These are phyloP conservation scores for Mesocricetus auratus DNA, from an alignment of 2,113 vertebrate genomes.

Conservation along the genomic window DNA sequence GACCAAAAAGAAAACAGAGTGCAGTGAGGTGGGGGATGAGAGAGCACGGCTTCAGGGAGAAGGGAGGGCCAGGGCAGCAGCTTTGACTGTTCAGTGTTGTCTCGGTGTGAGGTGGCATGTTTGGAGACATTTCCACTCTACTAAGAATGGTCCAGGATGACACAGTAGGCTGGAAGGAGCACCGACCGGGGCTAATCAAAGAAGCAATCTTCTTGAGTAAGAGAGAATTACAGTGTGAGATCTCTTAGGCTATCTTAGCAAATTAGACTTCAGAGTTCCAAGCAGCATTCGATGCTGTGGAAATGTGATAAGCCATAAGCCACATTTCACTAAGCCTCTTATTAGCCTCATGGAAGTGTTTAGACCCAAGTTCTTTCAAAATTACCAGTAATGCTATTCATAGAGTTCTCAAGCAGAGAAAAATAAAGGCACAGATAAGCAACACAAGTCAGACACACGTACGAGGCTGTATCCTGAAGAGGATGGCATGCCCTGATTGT, in stretches of 20 bases:
- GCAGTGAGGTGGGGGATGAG: background rate
- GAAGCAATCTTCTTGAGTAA: background rate
- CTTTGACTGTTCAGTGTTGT: background rate
- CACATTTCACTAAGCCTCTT: background rate
- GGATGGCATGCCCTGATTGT: accelerated
- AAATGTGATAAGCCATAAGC: conserved; percentile 4
- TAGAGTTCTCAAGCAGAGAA: background rate
- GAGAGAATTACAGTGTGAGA: background rate
- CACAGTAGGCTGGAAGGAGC: background rate
- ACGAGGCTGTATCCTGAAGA: background rate
- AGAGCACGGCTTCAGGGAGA: background rate
- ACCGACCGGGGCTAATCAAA: background rate
- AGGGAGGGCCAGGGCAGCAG: background rate
- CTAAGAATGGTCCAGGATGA: background rate
- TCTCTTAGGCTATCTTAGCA: background rate
- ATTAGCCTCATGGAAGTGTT: background rate
- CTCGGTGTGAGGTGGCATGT: background rate
- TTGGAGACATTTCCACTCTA: background rate
- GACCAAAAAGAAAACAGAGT: background rate
- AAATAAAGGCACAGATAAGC: background rate
- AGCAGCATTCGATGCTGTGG: background rate
- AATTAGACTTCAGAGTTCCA: conserved; percentile 45
- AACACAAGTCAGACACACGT: background rate
- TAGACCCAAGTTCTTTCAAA: background rate
- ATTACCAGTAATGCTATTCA: background rate